A percentile compares a stretch with the other conserved stretches of the same genome.
Evolutionary conservation across 2,797 vertebrate genomes (phyloP).

Genomic region (Toxotes lorentzi): DNA sequence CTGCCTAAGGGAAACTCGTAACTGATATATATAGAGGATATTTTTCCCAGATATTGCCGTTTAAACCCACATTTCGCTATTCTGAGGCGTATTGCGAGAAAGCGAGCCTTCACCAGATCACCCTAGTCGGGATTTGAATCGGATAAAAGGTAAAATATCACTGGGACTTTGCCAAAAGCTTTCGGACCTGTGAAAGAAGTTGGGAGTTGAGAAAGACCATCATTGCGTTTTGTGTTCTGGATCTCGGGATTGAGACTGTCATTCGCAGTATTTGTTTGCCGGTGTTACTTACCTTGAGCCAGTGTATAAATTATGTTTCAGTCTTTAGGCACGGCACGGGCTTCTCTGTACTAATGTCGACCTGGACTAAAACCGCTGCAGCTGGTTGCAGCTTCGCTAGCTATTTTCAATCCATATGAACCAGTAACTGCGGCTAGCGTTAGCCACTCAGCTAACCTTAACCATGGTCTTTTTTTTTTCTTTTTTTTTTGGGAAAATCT

Average conservation of each 20-base stretch:
- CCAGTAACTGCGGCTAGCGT: constrained; percentile 57
- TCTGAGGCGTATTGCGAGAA: constrained; percentile 69
- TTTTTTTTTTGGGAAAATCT: too few relatives aligned
- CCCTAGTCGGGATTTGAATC: constrained; percentile 90
- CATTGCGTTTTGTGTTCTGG: constrained; percentile 63
- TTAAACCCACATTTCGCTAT: constrained; percentile 60
- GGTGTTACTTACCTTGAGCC: constrained; percentile 20
- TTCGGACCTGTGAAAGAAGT: constrained; percentile 86
- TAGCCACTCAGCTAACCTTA: constrained; percentile 52
- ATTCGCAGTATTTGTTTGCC: constrained; percentile 40
- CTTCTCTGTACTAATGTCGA: constrained; percentile 29
- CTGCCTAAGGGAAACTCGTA: constrained; percentile 97
- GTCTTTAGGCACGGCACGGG: constrained; percentile 1
- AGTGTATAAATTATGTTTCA: constrained; percentile 1
- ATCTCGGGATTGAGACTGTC: constrained; percentile 43
- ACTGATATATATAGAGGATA: constrained; percentile 91
- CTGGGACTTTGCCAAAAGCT: constrained; percentile 76
- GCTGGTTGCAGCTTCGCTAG: constrained; percentile 47
- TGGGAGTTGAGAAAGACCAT: constrained; percentile 84
- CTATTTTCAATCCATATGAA: constrained; percentile 46
- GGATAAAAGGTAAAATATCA: constrained; percentile 88
- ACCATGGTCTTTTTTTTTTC: constrained; percentile 5
- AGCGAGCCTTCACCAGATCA: constrained; percentile 82
- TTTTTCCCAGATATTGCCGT: constrained; percentile 68
- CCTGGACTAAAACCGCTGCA: constrained; percentile 49